These are phyloP conservation scores for Rhinolophus ferrumequinum DNA, from an alignment of 2,113 vertebrate genomes.

Conservation along the genomic window DNA sequence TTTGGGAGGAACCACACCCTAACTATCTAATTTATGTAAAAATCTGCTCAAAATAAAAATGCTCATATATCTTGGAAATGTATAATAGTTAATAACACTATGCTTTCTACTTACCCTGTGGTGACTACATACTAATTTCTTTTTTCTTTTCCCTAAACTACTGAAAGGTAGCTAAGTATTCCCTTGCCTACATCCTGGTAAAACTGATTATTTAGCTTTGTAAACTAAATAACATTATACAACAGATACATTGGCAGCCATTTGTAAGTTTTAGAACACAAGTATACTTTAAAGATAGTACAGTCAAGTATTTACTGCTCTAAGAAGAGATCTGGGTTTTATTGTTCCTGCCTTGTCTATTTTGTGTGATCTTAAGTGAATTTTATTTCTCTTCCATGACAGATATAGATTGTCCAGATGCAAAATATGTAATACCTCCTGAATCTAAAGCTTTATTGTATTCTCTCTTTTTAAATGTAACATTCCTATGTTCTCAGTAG, in stretches of 20 bases:
- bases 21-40: neutral
- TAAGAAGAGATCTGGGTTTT: neutral
- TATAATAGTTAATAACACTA: neutral
- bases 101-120: neutral
- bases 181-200: neutral
- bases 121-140: neutral
- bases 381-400: neutral
- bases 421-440: conserved; percentile 19
- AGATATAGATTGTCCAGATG: neutral
- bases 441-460: neutral
- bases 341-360: neutral
- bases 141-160: neutral
- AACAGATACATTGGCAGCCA: neutral
- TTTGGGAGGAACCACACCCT: neutral
- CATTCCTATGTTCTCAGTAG: neutral
- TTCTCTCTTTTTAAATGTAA: conserved; percentile 16
- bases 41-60: neutral
- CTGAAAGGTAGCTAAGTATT: neutral
- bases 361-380: neutral
- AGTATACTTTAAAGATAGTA: neutral
- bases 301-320: neutral
- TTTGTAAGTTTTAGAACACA: conserved; percentile 13
- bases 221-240: neutral
- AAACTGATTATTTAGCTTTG: neutral
- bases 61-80: neutral